Base-by-base conservation (phyloP, 2,797 vertebrate species). In the Notolabrus celidotus region DNA sequence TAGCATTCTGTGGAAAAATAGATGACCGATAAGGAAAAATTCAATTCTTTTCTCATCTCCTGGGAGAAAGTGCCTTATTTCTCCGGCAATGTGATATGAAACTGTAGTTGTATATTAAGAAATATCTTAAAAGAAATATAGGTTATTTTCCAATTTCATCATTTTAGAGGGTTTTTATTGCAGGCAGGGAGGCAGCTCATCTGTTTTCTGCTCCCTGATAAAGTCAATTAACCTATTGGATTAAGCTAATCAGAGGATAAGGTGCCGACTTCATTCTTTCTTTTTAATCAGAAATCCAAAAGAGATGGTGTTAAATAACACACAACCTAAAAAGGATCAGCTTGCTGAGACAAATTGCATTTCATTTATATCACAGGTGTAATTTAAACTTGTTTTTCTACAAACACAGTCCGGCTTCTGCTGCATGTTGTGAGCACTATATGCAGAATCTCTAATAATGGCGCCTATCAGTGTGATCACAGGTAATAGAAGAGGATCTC, bases 1-100 rank as follows among this genome's bases (percentile, higher is more conserved):
- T 99, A 98, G 96, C 96, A 98, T 97, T 95, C 96, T 96, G 95
- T 96, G 95, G 96, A 97, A 98, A 99, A 98, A 99, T 97, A 98
- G 97, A 98, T 98, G 97, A 97, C 97, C 97, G 97, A 99, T 99
- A 99, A 99, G 97, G 95, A 99, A 98, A 98, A 98, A 98, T 99
- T 98, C 97, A 99, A 99, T 98, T 98, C 96, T 99, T 99, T 98
- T 98, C 98, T 99, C 97, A 99, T 99, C 97, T 98, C 97, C 95
- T 92, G 96, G 96, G 97, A 97, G 96, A 98, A 97, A 97, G 96
- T 96, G 96, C 96, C 96, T 98, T 94, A 93, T 99, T 98, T 97
- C 96, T 94, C 94, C 92, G 92, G 96, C 96, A 96, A 96, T 96
- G 96, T 97, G 97, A 98, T 98, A 96, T 97, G 97, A 95, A 96